Conservation (phyloP, 2,797 vertebrate genomes). For the Otolemur crassicaudatus region DNA sequence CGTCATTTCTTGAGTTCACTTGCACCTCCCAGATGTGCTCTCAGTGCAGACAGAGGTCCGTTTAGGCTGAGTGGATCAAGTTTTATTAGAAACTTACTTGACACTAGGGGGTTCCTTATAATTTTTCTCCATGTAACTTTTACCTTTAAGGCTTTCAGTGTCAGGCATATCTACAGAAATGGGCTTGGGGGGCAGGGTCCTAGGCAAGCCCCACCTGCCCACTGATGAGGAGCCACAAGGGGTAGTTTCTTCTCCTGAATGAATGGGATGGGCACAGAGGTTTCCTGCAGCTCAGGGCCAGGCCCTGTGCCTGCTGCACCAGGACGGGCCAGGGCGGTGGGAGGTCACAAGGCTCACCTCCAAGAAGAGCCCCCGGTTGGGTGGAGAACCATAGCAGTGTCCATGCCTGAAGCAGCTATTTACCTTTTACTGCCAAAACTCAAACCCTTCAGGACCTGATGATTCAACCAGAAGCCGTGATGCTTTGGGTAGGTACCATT, state of each 20-base stretch:
- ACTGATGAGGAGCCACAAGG: accelerated
- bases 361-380: too few species aligned
- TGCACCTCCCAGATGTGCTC: not conserved
- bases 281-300: not conserved
- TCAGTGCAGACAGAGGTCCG: not conserved
- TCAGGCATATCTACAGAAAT: accelerated
- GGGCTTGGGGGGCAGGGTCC: too few species aligned
- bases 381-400: too few species aligned
- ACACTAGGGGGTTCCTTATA: too few species aligned
- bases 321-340: too few species aligned
- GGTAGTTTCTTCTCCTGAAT: not conserved
- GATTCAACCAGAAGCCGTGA: not conserved
- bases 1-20: accelerated
- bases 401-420: too few species aligned
- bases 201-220: too few species aligned
- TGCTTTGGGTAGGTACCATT: not conserved
- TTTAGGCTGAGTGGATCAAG: too few species aligned
- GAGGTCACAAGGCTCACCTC: not conserved
- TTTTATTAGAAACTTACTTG: not conserved
- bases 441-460: not conserved
- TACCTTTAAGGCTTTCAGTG: not conserved
- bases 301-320: accelerated
- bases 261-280: not conserved
- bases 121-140: not conserved
- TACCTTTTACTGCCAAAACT: not conserved